These are phyloP conservation scores for Cenopis cana DNA, from an alignment of 2,888 invertebrate species.

Conservation along the genomic window DNA sequence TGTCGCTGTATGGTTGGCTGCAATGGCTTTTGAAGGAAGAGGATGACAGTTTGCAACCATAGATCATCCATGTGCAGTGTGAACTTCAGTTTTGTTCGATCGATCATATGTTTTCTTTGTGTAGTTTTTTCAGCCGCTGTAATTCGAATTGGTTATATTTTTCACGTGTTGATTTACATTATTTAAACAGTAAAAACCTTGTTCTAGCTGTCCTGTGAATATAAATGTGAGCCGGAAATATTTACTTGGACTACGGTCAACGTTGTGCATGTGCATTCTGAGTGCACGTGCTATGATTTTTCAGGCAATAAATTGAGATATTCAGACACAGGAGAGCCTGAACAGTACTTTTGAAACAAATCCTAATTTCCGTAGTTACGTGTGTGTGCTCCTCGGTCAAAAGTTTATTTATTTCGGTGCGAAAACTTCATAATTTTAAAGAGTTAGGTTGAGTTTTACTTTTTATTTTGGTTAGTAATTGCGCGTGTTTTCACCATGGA, in stretches of 20 bases:
- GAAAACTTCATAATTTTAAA: conserved; percentile 63
- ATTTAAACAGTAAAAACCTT: conserved; percentile 21
- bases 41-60: conserved; percentile 62
- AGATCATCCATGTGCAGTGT: conserved; percentile 84
- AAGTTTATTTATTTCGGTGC: conserved; percentile 49
- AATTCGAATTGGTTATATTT: conserved; percentile 79
- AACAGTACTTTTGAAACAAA: conserved; percentile 50
- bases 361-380: conserved; percentile 47
- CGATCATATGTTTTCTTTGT: conserved; percentile 86
- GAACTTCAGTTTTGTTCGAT: conserved; percentile 80
- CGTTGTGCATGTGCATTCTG: conserved; percentile 70
- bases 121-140: conserved; percentile 83
- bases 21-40: conserved; percentile 57
- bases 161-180: conserved; percentile 57
- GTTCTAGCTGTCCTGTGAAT: conserved; percentile 9
- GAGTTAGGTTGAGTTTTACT: conserved; percentile 61
- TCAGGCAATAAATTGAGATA: conserved; percentile 71
- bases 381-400: conserved; percentile 44
- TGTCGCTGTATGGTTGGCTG: conserved; percentile 47
- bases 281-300: conserved; percentile 83
- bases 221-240: conserved; percentile 19
- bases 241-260: conserved; percentile 48
- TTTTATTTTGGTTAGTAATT: conserved; percentile 71
- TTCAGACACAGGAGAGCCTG: conserved; percentile 58
- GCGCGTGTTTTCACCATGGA: conserved; percentile 60